Percentiles rank a stretch among this genome's conserved stretches.
phyloP scores from a whole-genome alignment of 2,113 vertebrate genomes.

The Microtus ochrogaster region DNA sequence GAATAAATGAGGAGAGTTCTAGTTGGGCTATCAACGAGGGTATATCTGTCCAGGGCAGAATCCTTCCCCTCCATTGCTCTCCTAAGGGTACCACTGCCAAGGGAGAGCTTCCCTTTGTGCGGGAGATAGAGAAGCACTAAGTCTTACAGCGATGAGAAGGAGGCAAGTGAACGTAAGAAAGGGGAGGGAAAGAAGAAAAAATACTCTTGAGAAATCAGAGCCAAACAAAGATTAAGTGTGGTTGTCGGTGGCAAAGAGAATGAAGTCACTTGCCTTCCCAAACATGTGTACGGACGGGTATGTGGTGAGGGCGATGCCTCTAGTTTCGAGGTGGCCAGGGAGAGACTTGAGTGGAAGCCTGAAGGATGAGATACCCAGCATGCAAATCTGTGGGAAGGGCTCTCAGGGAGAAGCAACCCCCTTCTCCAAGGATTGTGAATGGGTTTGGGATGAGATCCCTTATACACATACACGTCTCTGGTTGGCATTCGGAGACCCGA shows the following conservation, averaged over 20 bases:
- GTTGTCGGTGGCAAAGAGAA: background rate
- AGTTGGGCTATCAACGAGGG: background rate
- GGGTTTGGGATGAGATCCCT: background rate
- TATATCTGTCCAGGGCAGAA: background rate
- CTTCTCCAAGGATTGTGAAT: background rate
- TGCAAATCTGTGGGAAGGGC: background rate
- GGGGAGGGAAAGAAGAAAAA: too few relatives aligned
- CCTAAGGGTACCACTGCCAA: background rate
- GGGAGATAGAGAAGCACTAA: background rate
- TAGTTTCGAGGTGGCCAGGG: too few relatives aligned
- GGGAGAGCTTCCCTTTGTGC: background rate
- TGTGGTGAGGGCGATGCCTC: rapidly evolving
- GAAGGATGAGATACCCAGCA: background rate
- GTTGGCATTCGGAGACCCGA: background rate
- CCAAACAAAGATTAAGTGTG: background rate
- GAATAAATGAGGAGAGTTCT: rapidly evolving
- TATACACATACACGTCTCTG: background rate
- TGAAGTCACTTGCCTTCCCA: rapidly evolving
- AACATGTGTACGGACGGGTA: rapidly evolving
- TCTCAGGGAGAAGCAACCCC: background rate
- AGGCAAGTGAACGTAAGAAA: background rate
- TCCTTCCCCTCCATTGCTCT: background rate
- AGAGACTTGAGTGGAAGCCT: background rate
- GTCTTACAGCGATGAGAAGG: background rate
- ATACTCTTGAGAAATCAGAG: background rate